A percentile compares a stretch with the other conserved stretches of the same genome.
Evolutionary conservation across 2,888 invertebrate genomes (phyloP).

Genomic region (Melanophora roralis): DNA sequence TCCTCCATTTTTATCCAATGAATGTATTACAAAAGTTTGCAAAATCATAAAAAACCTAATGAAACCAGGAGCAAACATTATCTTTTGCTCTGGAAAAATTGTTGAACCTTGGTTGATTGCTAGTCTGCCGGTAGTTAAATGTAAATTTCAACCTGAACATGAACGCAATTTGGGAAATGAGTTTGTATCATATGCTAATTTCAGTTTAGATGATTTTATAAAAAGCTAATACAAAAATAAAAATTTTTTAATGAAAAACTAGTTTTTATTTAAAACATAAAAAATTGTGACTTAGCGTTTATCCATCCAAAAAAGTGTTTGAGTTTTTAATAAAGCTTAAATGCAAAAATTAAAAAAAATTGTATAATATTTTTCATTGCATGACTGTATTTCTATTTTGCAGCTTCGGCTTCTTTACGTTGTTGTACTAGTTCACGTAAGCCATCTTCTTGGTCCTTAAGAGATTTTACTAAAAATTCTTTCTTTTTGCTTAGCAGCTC

Average conservation of each 20-base stretch:
- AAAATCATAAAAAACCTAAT: constrained; percentile 86
- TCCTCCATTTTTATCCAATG: constrained; percentile 96
- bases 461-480: constrained; percentile 83
- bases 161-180: constrained; percentile 94
- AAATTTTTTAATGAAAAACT: not conserved
- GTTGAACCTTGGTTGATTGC: constrained; percentile 83
- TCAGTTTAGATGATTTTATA: constrained; percentile 81
- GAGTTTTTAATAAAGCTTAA: constrained; percentile 41
- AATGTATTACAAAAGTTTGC: constrained; percentile 91
- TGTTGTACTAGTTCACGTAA: constrained; percentile 87
- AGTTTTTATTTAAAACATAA: not conserved
- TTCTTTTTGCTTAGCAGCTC: constrained; percentile 85
- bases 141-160: constrained; percentile 87
- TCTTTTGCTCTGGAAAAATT: constrained; percentile 91
- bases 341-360: constrained; percentile 50
- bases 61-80: constrained; percentile 76
- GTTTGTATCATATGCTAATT: constrained; percentile 94
- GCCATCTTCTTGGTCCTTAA: constrained; percentile 89
- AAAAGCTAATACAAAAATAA: constrained; percentile 13
- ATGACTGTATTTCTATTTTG: constrained; percentile 52
- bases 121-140: constrained; percentile 82
- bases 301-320: constrained; percentile 20
- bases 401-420: constrained; percentile 78
- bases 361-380: not conserved
- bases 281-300: constrained; percentile 9